Evolutionary conservation across 2,113 vertebrate species (phyloP), one percentile per base, ranked within the genome.

Genomic region (Cyrtonyx montezumae): DNA sequence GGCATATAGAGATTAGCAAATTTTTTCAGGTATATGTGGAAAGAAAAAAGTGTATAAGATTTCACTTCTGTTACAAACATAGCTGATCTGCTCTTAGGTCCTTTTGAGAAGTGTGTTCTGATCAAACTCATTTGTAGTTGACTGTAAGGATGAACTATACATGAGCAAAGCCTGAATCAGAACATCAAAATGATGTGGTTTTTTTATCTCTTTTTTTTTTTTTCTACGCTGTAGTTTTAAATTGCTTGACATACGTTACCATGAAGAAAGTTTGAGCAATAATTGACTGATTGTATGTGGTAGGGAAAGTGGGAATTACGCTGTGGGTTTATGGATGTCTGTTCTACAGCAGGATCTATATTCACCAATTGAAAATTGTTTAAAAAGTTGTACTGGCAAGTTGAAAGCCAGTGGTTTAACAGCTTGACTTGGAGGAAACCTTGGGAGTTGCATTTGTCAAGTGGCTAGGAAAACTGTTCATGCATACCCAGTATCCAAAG

Each of bases 371-470:
- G 55, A 88, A 90, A 77, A 45, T 79, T 61, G 43, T 88, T 97
- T 96, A 67, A 90, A 95, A 97, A 95, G 79, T 95, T 91, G 51
- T 92, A 80, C 55, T 94, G 79, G 94, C 91, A 76, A 87, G 69
- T 93, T 93, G 93, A 94, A 91, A 96, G 82, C 55, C 66, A 48
- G 79, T 66, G 80, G 85, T 96, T 88, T 96, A 91, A 70, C 92
- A 96, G 67, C 95, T 91, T 93, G 80, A 91, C 90, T 97, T 92
- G 84, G 93, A 95, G 62, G 90, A 97, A 98, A 96, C 90, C 96
- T 97, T 96, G 92, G 95, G 97, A 97, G 95, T 94, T 97, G 91
- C 87, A 94, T 98, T 97, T 97, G 97, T 97, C 97, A 96, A 96
- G 93, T 91, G 88, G 76, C 92, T 87, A 87, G 86, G 91, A 96